Evolutionary conservation across 1,140 invertebrate genomes (phyloP), one percentile per base, ranked within the genome.

Genomic region (Zaprionus camerounensis): DNA sequence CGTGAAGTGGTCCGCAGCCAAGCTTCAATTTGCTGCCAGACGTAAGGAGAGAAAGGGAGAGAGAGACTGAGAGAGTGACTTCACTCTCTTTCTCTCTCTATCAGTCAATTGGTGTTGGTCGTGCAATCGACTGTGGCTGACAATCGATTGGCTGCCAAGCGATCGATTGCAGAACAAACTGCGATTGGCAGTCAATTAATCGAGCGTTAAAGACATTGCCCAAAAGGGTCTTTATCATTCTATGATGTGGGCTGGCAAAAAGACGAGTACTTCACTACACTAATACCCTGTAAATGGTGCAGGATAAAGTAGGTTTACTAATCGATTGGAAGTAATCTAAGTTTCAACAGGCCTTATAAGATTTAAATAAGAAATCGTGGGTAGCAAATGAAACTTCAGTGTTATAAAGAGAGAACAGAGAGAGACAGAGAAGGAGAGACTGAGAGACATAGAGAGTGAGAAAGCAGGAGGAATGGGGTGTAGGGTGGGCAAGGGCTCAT

Each of bases 71-170:
- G 26, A 28, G 28, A 31, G 28, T 31, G 15, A 9, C 7, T 11
- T 34, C 9, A 3, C 31, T 34, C 31, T 34, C 31, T 11, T 9
- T 3, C 9, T 11, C 31, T 31, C 31, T 34, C 2, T 34, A 34
- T 9, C 31, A 11, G 31, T 11, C 44, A 34, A 44, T 66, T 66
- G 62, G 38, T 51, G 44, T 58, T 62, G 38, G n/a, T 28, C 36
- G 57, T 55, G 49, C 69, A 74, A 74, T 74, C 66, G 66, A 57
- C 28, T 69, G 66, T 70, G 36, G 71, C 66, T 57, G 71, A 57
- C 66, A 70, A 70, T 74, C 71, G 66, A 74, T 74, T 74, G 66
- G 24, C 51, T 31, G 65, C 57, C n/a, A 7, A 57, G 38, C 51
- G 55, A 69, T 58, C 72, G 72, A 75, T 70, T 70, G 28, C 58